Evolutionary conservation across 2,888 invertebrate genomes (phyloP).

Genomic region (Spilosoma lubricipeda): DNA sequence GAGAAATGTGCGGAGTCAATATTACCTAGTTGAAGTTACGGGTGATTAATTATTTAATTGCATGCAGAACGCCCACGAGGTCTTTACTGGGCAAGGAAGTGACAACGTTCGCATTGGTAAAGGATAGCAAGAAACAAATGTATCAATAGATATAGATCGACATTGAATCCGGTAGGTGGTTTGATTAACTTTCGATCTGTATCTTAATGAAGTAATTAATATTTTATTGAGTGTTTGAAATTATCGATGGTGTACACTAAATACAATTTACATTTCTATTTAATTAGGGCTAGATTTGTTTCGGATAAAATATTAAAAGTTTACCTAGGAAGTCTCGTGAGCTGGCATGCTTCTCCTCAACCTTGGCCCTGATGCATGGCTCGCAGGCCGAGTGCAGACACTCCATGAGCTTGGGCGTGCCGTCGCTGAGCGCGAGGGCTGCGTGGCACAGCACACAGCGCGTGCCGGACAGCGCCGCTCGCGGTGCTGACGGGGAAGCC

Average conservation of each 20-base stretch:
- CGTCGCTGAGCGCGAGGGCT: conserved; percentile 70
- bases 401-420: conserved; percentile 92
- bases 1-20: background rate
- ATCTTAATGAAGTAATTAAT: background rate
- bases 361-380: conserved; percentile 90
- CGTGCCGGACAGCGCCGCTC: conserved; percentile 63
- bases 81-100: too few species aligned
- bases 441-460: conserved; percentile 85
- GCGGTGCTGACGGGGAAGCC: conserved; percentile 69
- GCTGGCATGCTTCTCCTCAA: conserved; percentile 78
- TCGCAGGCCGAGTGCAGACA: conserved; percentile 95
- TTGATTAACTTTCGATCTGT: background rate
- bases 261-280: background rate
- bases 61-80: background rate
- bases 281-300: background rate
- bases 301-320: background rate
- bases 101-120: background rate
- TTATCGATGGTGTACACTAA: background rate
- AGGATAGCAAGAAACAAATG: background rate
- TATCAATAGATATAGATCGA: background rate
- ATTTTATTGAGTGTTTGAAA: background rate
- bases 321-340: conserved; percentile 78
- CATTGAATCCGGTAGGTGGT: background rate
- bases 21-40: background rate
- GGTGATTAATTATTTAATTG: too few species aligned